Base-by-base conservation (phyloP, 2,888 invertebrate species). In the Polia nebulosa region DNA sequence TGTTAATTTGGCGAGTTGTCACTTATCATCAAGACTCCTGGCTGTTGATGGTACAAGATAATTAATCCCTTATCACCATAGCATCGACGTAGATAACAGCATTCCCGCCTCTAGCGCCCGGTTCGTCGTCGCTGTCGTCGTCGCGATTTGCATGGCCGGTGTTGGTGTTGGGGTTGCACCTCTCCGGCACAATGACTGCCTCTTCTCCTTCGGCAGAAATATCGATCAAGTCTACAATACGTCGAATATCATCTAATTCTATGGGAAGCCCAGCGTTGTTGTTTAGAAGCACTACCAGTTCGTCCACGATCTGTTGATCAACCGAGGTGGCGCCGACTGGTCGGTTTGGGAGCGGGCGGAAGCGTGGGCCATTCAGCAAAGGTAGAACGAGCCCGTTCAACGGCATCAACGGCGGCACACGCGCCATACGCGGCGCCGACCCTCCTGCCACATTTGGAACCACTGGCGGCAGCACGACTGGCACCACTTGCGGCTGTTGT, bases 81-180 rank as follows among this genome's bases (percentile, higher is more conserved):
- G 20, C 49, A n/a, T n/a, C n/a, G 27, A 62, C 0, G 11, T 15
- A 29, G 15, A 41, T 9, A 20, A 52, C 13, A 13, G 11, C 36
- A 11, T 9, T 25, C 3, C 15, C 5, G 5, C 45, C 27, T 15
- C 25, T 34, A 1, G 2, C 2, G 3, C 36, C 27, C 3, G 34
- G 27, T 11, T 69, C 69, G 2, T 34, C 45, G 1, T 57, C 61
- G 15, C 62, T 72, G 15, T 68, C 67, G 15, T 61, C 47, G 15
- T 71, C 47, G 15, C 58, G 6, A 13, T 20, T 8, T 15, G 27
- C 61, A 39, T 39, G 11, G 25, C 2, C 17, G 15, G 32, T 13
- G 25, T 65, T n/a, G n/a, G n/a, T n/a, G n/a, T n/a, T n/a, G n/a
- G n/a, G 3, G 32, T 22, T 11, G 8, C 20, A 9, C 3, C 22